Evolutionary conservation across 2,888 invertebrate species (phyloP), one percentile per base, ranked within the genome.

Genomic region (Rotaria macrura): DNA sequence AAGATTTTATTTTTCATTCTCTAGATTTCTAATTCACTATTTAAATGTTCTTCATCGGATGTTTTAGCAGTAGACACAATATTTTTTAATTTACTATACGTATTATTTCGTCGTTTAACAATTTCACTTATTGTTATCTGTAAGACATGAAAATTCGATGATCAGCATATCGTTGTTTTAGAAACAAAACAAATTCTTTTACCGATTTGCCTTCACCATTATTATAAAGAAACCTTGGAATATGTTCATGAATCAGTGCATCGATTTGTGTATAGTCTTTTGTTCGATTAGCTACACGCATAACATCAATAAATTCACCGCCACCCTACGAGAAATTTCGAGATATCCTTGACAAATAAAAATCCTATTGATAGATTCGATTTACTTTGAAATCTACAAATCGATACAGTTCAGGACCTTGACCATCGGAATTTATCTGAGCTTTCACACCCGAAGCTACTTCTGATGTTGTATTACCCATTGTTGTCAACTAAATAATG

Each of bases 201-300:
- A 97, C 94, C 91, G 95, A 94, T 86, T 95, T 94, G 0, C 98
- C 97, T 88, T 94, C 93, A 6, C 98, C 98, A 89, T 94, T 95
- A 90, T 97, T 96, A 91, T 97, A 97, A 40, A 98, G 92, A 91
- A 95, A 96, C 88, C 95, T 94, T 25, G 96, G 54, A 17, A 89
- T 95, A 90, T 95, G 95, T 0, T 94, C 95, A 90, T 95, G 94
- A 86, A 97, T 95, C 0, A 95, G 95, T 90, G 96, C 95, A 91
- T 97, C 97, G 87, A 97, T 93, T 91, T 96, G 95, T 40, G 87
- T 87, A 85, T 88, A 89, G 86, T 90, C 88, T 88, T 89, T 90
- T 6, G 88, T 89, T 88, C 88, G 87, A 55, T 88, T 88, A 40
- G 86, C 87, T 85, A 88, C 87, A 84, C 89, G 89, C 88, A 89